These are phyloP conservation scores for Hyles lineata DNA, from an alignment of 2,888 invertebrate species.

Conservation along the genomic window DNA sequence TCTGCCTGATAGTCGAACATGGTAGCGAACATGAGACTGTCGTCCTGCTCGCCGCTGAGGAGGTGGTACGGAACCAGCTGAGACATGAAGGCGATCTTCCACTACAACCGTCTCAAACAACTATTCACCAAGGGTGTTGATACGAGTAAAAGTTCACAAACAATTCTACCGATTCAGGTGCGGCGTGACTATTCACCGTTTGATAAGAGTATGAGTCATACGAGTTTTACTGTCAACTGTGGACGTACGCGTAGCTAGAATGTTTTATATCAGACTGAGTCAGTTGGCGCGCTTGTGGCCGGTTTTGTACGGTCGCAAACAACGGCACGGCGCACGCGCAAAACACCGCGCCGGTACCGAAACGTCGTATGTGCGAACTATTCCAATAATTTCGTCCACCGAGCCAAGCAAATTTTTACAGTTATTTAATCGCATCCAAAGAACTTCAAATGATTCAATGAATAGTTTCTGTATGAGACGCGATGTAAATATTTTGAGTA, in stretches of 20 bases:
- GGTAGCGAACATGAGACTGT: conserved; percentile 83
- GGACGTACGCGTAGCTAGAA: conserved; percentile 76
- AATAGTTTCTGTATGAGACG: conserved; percentile 70
- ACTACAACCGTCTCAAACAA: conserved; percentile 67
- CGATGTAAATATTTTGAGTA: conserved; percentile 50
- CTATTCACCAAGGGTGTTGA: conserved; percentile 59
- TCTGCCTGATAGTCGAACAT: conserved; percentile 83
- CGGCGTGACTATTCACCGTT: conserved; percentile 64
- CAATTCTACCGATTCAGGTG: conserved; percentile 46
- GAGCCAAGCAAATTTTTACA: conserved; percentile 72
- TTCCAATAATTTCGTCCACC: conserved; percentile 69
- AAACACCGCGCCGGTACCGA: conserved; percentile 47
- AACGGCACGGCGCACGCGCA: conserved; percentile 77
- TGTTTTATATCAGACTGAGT: conserved; percentile 83
- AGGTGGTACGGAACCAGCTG: conserved; percentile 86
- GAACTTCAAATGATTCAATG: conserved; percentile 69
- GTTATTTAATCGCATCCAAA: conserved; percentile 53
- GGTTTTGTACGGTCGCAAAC: conserved; percentile 77
- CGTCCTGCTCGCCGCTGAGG: conserved; percentile 80
- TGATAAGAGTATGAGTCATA: conserved; percentile 81
- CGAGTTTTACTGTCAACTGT: conserved; percentile 61
- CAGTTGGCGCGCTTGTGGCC: conserved; percentile 72
- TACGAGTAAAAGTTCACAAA: conserved; percentile 58
- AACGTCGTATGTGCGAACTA: conserved; percentile 65
- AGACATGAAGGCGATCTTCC: conserved; percentile 84